Evolutionary conservation across 2,113 vertebrate genomes (phyloP), one percentile per base, ranked within the genome.

Genomic region (Caloenas nicobarica): DNA sequence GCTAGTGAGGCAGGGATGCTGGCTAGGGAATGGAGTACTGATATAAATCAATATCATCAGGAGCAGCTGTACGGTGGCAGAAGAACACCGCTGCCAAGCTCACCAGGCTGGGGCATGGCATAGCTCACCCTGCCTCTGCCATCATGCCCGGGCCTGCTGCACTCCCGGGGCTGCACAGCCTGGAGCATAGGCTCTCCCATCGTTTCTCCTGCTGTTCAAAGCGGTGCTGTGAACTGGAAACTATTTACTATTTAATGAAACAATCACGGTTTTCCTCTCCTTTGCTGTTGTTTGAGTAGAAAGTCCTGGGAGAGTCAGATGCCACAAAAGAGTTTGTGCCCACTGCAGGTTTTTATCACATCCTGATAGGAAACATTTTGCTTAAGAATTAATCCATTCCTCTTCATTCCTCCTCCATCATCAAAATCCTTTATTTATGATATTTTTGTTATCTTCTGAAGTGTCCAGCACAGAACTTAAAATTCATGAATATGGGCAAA

Each of bases 71-170:
- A 50, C 23, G 22, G 48, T 50, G 22, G 21, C 48, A 50, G 48
- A 21, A 50, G 48, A 50, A 9, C 48, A 50, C 48, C 23, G 22
- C 22, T 50, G 48, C 23, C 48, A 50, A 24, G 48, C 48, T 23
- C 23, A 24, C 48, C 48, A 50, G 48, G 19, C 48, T 50, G 48
- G 23, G 48, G 11, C 48, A 50, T 12, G 23, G 6, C 38, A 11
- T 2, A 10, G 53, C 16, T 86, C 58, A 34, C 36, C 29, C 16
- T 38, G 46, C 24, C 74, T 53, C 46, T 73, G 31, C 50, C 44
- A 8, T 33, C 0, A 0, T 26, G 16, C 10, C 16, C 2, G 1
- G 7, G 40, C 5, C 38, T 38, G 51, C 58, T 44, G 31, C 0
- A 0, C 31, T 68, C n/a, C 57, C 3, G 2, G 33, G 28, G 50